These are phyloP conservation scores for Hyposmocoma kahamanoa DNA, from an alignment of 1,140 invertebrate species.

Conservation along the genomic window DNA sequence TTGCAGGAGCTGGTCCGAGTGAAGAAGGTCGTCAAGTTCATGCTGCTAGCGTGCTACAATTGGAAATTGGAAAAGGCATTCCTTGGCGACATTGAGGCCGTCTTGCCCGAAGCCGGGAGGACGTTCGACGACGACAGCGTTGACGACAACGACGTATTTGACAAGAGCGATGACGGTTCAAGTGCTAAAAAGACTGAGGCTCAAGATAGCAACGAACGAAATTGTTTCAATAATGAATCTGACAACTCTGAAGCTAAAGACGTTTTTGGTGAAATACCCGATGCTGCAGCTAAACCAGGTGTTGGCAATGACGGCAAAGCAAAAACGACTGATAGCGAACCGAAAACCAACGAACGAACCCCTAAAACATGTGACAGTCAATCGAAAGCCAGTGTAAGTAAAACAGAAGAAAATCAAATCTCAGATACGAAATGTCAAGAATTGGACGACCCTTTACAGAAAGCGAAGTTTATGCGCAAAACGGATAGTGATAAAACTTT, in stretches of 20 bases:
- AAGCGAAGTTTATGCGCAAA: conserved; percentile 35
- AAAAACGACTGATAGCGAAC: no score
- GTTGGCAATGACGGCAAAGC: no score
- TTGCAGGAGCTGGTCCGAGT: conserved; percentile 85
- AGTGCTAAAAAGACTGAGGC: no score
- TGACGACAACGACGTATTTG: conserved; percentile 11
- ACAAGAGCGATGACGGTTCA: no score
- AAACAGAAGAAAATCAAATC: no score
- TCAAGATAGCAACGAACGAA: no score
- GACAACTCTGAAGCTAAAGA: conserved; percentile 6
- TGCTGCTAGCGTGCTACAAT: conserved; percentile 93
- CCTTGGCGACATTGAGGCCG: conserved; percentile 87
- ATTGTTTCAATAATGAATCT: conserved; percentile 3
- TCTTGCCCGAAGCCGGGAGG: conserved; percentile 72
- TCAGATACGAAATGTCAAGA: conserved; percentile 10
- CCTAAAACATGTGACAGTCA: background rate
- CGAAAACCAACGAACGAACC: background rate
- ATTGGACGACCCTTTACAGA: conserved; percentile 31
- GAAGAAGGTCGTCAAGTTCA: conserved; percentile 86
- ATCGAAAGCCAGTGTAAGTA: no score
- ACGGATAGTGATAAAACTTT: conserved; percentile 57
- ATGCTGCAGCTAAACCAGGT: no score
- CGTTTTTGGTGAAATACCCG: no score
- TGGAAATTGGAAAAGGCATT: conserved; percentile 94
- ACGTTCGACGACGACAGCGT: conserved; percentile 39